Conservation (phyloP, 2,888 invertebrate genomes). For the Chrysodeixis includens region DNA sequence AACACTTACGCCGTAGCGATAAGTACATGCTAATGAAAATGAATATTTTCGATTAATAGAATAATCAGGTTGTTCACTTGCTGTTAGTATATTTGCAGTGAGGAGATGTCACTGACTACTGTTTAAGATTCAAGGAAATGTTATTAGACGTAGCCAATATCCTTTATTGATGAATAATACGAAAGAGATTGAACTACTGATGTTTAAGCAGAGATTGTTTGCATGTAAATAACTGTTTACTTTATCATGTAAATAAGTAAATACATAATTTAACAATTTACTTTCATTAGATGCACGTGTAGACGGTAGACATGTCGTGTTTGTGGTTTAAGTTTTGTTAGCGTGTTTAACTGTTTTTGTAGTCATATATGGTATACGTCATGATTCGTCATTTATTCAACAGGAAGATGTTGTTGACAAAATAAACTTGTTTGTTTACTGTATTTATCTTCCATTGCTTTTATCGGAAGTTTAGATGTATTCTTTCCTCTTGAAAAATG, state of each 20-base stretch:
- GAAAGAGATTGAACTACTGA: no score
- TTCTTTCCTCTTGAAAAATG: no score
- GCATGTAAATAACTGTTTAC: no score
- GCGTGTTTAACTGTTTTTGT: not conserved
- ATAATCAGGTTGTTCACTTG: not conserved
- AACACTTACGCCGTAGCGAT: slow-evolving; percentile 8
- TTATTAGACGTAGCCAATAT: no score
- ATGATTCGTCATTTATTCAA: not conserved
- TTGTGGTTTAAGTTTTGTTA: not conserved
- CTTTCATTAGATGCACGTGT: not conserved
- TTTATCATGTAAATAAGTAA: no score
- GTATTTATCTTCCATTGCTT: no score
- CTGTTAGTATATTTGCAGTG: not conserved
- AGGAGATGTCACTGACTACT: no score
- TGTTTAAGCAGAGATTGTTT: no score
- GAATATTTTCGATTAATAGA: slow-evolving; percentile 4
- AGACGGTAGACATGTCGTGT: no score
- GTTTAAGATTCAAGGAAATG: no score
- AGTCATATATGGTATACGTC: not conserved
- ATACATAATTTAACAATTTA: not conserved
- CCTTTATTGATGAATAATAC: no score
- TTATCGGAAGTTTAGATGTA: no score
- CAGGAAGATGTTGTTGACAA: not conserved
- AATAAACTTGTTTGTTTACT: not conserved
- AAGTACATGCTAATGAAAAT: slow-evolving; percentile 8